Conservation (phyloP, 2,888 invertebrate genomes). For the Pristionchus maxplancki region DNA sequence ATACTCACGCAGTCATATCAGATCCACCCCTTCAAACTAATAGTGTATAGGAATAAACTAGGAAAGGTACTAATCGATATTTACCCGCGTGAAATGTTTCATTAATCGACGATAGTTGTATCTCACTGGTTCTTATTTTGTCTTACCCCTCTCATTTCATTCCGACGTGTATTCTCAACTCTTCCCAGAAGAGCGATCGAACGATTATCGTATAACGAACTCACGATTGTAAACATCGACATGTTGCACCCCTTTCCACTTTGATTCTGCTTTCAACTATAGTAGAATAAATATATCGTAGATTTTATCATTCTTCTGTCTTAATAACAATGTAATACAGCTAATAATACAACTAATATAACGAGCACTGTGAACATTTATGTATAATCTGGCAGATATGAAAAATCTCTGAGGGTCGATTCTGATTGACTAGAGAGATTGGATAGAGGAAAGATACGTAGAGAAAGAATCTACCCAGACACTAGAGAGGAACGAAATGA, state of each 20-base stretch:
- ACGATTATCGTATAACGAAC: slow-evolving; percentile 31
- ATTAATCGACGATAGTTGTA: not conserved
- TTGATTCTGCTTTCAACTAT: not conserved
- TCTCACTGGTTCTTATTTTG: slow-evolving; percentile 10
- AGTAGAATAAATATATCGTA: slow-evolving; percentile 6
- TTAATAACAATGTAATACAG: slow-evolving; percentile 26
- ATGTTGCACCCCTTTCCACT: slow-evolving; percentile 3
- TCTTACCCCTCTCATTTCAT: slow-evolving; percentile 9
- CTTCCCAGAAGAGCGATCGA: slow-evolving; percentile 39
- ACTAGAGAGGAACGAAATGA: not conserved
- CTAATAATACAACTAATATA: not conserved
- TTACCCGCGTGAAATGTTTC: slow-evolving; percentile 22
- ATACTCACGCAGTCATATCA: slow-evolving; percentile 28
- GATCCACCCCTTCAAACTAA: slow-evolving; percentile 13
- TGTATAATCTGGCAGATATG: slow-evolving; percentile 25
- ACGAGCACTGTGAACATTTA: not conserved
- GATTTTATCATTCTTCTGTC: not conserved
- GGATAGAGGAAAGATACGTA: not conserved
- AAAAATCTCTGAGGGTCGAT: slow-evolving; percentile 2
- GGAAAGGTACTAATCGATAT: slow-evolving; percentile 34
- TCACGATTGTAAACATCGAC: slow-evolving; percentile 28
- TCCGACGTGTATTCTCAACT: slow-evolving; percentile 11
- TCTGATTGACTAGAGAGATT: slow-evolving; percentile 8
- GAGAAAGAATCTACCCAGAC: slow-evolving; percentile 13
- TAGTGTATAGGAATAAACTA: slow-evolving; percentile 1